Base-by-base conservation (phyloP, 2,113 vertebrate species). In the western clawed frog (Xenopus tropicalis) region DNA sequence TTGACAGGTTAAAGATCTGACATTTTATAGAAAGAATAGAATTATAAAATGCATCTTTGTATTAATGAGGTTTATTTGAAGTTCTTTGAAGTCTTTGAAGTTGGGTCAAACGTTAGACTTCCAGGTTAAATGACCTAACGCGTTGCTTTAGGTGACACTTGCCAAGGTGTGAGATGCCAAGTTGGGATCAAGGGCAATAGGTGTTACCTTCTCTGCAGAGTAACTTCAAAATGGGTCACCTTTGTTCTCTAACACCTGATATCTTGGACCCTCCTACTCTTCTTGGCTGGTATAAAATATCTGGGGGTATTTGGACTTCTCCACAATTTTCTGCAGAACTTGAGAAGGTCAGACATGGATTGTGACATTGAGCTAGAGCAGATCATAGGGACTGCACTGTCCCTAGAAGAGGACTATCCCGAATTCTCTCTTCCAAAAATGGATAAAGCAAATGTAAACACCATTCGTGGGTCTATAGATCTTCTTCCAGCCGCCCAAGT, bases 401-500 rank as follows among this genome's bases (percentile, higher is more conserved):
- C 71, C 43, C 22, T 73, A 66, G 51, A 73, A 46, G 71, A 73
- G 4, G 71, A 73, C 29, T 73, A 73, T 19, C 62, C 51, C 11
- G 23, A 8, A 56, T 14, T 46, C 1, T 16, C 37, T 29, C 71
- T 56, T 23, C 14, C 71, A 17, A n/a, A 29, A 1, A n/a, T 42
- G 13, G n/a, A 23, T 14, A 46, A 58, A 14, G 6, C 25, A 14
- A 17, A 1, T 16, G 25, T 11, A 9, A 2, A 10, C 3, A n/a
- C 17, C n/a, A 20, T 13, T n/a, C 11, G 23, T 20, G 19, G 7
- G 2, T 51, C 44, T 5, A 29, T 71, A 52, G 23, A 20, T 51
- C 13, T 51, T 72, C 14, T 2, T 1, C 29, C 29, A 19, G 19
- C n/a, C 25, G n/a, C 9, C 1, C 20, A 42, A 64, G 14, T 37